phyloP scores from a whole-genome alignment of 2,888 invertebrate genomes.

The Drosophila meridionalis region DNA sequence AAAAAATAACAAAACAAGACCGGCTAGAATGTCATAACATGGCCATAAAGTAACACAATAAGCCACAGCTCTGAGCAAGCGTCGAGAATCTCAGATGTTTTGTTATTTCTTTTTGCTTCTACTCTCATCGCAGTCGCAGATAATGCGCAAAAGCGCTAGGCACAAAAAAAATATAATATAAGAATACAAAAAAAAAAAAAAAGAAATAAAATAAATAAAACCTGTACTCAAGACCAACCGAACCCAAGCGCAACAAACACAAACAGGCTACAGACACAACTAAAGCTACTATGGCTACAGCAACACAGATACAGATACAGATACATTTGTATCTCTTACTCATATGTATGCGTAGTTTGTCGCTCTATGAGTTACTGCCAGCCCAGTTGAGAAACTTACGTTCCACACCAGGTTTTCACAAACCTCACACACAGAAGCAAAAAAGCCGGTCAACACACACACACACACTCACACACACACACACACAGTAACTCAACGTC shows the following conservation, averaged over 20 bases:
- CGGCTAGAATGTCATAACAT: conserved; percentile 63
- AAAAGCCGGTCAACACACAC: conserved; percentile 35
- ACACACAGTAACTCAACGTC: conserved; percentile 30
- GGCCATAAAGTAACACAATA: conserved; percentile 67
- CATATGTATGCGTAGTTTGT: conserved; percentile 20
- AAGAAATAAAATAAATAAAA: conserved; percentile 45
- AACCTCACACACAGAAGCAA: conserved; percentile 28
- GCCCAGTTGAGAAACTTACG: conserved; percentile 58
- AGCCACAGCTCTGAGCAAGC: conserved; percentile 45
- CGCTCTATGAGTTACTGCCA: conserved; percentile 64
- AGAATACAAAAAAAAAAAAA: not conserved
- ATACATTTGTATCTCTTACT: conserved; percentile 29
- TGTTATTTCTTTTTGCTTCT: conserved; percentile 4
- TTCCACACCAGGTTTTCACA: conserved; percentile 70
- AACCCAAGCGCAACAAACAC: conserved; percentile 60
- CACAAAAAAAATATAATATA: conserved; percentile 19
- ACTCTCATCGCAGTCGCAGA: conserved; percentile 29
- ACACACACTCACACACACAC: conserved; percentile 1
- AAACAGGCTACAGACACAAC: conserved; percentile 19
- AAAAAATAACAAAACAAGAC: conserved; percentile 33
- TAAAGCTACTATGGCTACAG: conserved; percentile 1
- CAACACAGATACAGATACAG: not conserved
- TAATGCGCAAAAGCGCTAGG: conserved; percentile 73
- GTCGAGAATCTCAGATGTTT: conserved; percentile 52
- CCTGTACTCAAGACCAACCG: conserved; percentile 66